Conservation (phyloP, 2,888 invertebrate species). For the Tyria jacobaeae region DNA sequence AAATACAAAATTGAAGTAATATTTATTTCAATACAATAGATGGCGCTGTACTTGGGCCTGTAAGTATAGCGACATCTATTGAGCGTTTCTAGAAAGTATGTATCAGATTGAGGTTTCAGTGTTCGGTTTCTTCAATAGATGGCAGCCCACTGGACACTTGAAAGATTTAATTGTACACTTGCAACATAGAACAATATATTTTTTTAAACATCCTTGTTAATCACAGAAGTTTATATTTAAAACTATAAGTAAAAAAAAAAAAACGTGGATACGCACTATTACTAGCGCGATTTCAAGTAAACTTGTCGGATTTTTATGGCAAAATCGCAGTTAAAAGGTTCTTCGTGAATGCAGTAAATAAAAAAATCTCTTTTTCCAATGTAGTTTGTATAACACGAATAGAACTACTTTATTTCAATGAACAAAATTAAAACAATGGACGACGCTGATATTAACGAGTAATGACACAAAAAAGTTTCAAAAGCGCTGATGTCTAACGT, state of each 20-base stretch:
- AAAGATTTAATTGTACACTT: too few species aligned
- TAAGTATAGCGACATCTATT: conserved; percentile 6
- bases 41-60: conserved; percentile 6
- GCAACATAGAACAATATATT: too few species aligned
- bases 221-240: too few species aligned
- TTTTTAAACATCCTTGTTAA: too few species aligned
- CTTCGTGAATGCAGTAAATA: background rate
- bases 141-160: background rate
- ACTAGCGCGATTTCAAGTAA: too few species aligned
- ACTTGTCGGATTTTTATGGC: background rate
- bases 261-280: too few species aligned
- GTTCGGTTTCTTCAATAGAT: background rate
- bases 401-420: background rate
- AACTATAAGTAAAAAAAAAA: too few species aligned
- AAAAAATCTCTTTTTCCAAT: background rate
- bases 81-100: background rate
- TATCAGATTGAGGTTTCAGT: background rate
- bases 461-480: background rate
- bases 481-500: conserved; percentile 1
- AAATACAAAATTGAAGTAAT: background rate
- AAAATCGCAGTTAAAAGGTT: background rate
- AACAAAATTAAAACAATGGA: conserved; percentile 4
- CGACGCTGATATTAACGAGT: background rate
- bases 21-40: background rate
- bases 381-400: background rate